Evolutionary conservation across 2,113 vertebrate genomes (phyloP).

Genomic region (Hylia prasina): DNA sequence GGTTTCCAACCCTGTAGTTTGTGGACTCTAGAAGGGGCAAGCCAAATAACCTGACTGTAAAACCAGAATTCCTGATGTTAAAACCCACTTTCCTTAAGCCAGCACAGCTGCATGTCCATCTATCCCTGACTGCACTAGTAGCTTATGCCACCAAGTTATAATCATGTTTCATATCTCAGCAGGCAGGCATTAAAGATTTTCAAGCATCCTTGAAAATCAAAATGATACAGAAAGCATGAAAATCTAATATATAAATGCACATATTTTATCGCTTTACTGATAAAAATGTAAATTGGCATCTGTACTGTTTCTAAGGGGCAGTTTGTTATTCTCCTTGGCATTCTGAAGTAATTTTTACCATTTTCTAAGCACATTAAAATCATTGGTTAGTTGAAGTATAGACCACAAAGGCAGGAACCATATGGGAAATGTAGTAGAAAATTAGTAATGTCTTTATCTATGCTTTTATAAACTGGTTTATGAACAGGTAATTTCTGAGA

Average conservation of each 20-base stretch:
- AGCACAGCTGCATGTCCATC: background rate
- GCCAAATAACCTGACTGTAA: background rate
- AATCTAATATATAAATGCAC: background rate
- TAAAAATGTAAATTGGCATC: background rate
- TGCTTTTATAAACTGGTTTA: background rate
- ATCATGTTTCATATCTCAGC: background rate
- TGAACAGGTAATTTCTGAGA: background rate
- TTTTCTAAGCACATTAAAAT: background rate
- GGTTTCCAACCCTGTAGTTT: background rate
- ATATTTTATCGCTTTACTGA: background rate
- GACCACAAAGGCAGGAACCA: background rate
- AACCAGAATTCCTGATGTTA: background rate
- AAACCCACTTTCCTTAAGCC: background rate
- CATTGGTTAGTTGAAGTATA: background rate
- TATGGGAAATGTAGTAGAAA: background rate
- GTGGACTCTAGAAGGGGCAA: background rate
- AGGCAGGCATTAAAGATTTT: background rate
- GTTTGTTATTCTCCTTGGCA: background rate
- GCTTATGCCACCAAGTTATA: background rate
- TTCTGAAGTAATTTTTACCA: background rate
- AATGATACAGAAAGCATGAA: background rate
- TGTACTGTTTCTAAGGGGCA: background rate
- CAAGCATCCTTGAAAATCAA: background rate
- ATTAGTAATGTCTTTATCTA: background rate
- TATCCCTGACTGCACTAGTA: accelerated